Percentiles rank a stretch among this genome's conserved stretches.
phyloP scores from a whole-genome alignment of 1,140 invertebrate genomes.

The Potamilus streckersoni region DNA sequence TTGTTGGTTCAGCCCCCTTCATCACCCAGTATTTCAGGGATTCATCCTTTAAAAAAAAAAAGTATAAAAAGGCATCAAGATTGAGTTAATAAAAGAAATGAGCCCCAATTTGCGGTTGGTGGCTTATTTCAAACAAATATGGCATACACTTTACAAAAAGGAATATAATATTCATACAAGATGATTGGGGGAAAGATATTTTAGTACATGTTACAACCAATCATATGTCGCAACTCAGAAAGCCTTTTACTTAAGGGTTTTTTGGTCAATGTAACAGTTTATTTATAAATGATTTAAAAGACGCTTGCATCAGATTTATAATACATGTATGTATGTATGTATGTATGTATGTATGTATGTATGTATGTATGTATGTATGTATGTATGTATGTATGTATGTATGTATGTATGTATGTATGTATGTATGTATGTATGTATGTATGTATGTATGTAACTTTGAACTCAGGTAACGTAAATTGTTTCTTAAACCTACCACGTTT shows the following conservation, averaged over 20 bases:
- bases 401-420: not conserved
- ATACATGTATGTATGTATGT: not conserved
- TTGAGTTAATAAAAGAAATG: not conserved
- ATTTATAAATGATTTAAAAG: too few relatives aligned
- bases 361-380: not conserved
- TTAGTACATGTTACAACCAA: not conserved
- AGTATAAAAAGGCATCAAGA: not conserved
- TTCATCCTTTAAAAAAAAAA: slow-evolving; percentile 7
- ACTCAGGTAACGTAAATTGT: not conserved
- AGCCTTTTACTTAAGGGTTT: too few relatives aligned
- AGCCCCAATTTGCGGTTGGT: not conserved
- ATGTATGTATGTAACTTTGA: not conserved
- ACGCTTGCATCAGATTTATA: too few relatives aligned
- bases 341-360: not conserved
- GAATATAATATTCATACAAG: not conserved
- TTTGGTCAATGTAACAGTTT: too few relatives aligned
- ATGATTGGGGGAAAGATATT: not conserved
- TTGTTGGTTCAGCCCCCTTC: slow-evolving; percentile 65
- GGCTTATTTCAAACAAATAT: not conserved
- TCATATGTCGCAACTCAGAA: too few relatives aligned
- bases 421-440: not conserved
- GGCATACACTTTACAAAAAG: not conserved
- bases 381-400: not conserved
- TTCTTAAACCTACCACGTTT: slow-evolving; percentile 9
- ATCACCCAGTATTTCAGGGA: slow-evolving; percentile 22